A percentile compares a stretch with the other conserved stretches of the same genome.
Conservation (phyloP, 2,113 vertebrate species). For the Penelope pileata region DNA sequence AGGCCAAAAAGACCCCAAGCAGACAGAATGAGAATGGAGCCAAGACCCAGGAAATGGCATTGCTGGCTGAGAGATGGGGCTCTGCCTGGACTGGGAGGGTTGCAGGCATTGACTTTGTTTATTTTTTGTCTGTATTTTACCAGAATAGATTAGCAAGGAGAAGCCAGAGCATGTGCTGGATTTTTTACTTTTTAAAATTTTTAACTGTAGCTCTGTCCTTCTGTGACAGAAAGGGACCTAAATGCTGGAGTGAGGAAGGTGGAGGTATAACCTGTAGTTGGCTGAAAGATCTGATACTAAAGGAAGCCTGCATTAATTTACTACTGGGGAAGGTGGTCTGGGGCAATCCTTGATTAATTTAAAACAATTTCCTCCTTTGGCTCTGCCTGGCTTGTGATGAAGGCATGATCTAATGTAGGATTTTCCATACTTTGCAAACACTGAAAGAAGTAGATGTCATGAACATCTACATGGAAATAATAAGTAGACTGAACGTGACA, state of each 20-base stretch:
- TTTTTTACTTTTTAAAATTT: neutral
- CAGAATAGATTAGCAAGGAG: neutral
- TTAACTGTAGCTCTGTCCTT: neutral
- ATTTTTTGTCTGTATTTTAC: neutral
- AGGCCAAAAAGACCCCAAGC: neutral
- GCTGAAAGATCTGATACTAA: neutral
- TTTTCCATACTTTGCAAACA: neutral
- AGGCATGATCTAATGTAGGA: neutral
- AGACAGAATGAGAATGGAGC: neutral
- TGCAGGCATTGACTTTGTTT: neutral
- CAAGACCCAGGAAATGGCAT: neutral
- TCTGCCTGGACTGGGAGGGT: neutral
- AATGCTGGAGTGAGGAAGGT: neutral
- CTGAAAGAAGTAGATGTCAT: neutral
- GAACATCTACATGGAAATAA: neutral
- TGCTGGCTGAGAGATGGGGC: neutral
- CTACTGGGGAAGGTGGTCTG: neutral
- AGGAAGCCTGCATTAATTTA: neutral
- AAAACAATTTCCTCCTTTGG: neutral
- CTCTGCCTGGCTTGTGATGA: neutral
- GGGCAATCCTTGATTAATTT: neutral
- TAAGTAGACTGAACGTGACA: constrained; percentile 18
- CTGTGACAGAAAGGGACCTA: neutral
- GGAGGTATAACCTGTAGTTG: neutral
- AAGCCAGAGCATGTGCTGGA: neutral